Evolutionary conservation across 2,113 vertebrate genomes (phyloP), one percentile per base, ranked within the genome.

Genomic region (Acanthochromis polyacanthus): DNA sequence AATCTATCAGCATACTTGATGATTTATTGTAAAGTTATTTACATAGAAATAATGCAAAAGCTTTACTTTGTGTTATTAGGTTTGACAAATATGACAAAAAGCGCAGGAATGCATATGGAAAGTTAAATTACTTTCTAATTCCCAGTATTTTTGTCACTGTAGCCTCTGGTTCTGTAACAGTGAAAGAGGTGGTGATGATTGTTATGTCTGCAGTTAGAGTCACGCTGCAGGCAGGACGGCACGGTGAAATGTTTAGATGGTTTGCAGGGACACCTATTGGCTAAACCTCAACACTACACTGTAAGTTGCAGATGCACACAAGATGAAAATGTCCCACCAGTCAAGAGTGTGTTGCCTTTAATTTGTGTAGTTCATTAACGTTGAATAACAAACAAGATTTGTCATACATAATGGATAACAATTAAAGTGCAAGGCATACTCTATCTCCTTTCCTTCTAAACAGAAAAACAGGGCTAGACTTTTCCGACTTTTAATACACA

Each of bases 181-280:
- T 70, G 46, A 71, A 28, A 68, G 57, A 75, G 56, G 68, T 65
- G 32, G 40, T 69, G 75, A 73, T 60, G 52, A 84, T 77, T 85
- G 79, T 89, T 88, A 64, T 85, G 79, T 89, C 71, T 84, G 63
- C 78, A 80, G 71, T 75, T 66, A 71, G 65, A 76, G 81, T 58
- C 74, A 61, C 16, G 72, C 71, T 85, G 83, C 78, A 87, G 82
- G 75, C 77, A 70, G 69, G 55, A 53, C 38, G 16, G 28, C 38
- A 51, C 65, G 3, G 45, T 51, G 68, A 17, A 55, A 17, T 17
- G 32, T 93, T 95, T 94, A 65, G 63, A 70, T 96, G 97, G 97
- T 96, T 97, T 98, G 95, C 95, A 96, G 95, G 92, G 96, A 95
- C 98, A 97, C 94, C 98, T 99, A 95, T 96, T 96, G 98, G 97